Conservation (phyloP, 2,797 vertebrate genomes). For the Peromyscus eremicus region DNA sequence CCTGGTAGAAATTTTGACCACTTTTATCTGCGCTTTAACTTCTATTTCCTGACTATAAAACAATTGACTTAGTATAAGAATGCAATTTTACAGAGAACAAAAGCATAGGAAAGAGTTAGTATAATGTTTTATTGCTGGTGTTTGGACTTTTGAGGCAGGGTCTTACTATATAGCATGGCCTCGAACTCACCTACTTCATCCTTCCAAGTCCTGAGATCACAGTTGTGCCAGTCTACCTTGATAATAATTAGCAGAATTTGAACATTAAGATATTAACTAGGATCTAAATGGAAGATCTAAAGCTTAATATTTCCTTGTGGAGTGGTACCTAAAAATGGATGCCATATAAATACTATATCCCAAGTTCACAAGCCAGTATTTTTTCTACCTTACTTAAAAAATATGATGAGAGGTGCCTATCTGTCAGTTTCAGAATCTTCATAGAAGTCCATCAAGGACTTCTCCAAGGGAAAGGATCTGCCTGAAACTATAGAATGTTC, state of each 20-base stretch:
- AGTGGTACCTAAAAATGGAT: constrained; percentile 1
- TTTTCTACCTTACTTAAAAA: constrained; percentile 36
- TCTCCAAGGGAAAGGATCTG: not conserved
- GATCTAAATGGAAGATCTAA: constrained; percentile 18
- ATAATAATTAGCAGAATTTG: constrained; percentile 24
- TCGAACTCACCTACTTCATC: not conserved
- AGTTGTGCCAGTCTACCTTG: not conserved
- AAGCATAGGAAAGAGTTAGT: not conserved
- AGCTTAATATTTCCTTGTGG: not conserved
- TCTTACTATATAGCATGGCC: not conserved
- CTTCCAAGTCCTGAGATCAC: not conserved
- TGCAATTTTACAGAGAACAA: not conserved
- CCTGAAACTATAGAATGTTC: not conserved
- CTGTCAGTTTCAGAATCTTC: not conserved
- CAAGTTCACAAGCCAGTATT: not conserved
- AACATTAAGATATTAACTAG: constrained; percentile 29
- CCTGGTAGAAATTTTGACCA: not conserved
- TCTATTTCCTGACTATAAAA: not conserved
- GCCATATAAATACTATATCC: not conserved
- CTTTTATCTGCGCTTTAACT: not conserved
- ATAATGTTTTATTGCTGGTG: not conserved
- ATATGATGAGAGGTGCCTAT: not conserved
- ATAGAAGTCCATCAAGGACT: constrained; percentile 16
- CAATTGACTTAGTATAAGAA: not conserved
- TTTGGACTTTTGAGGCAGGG: not conserved